A percentile compares a stretch with the other conserved stretches of the same genome.
Conservation (phyloP, 1,140 invertebrate genomes). For the Lordiphosa collinella region DNA sequence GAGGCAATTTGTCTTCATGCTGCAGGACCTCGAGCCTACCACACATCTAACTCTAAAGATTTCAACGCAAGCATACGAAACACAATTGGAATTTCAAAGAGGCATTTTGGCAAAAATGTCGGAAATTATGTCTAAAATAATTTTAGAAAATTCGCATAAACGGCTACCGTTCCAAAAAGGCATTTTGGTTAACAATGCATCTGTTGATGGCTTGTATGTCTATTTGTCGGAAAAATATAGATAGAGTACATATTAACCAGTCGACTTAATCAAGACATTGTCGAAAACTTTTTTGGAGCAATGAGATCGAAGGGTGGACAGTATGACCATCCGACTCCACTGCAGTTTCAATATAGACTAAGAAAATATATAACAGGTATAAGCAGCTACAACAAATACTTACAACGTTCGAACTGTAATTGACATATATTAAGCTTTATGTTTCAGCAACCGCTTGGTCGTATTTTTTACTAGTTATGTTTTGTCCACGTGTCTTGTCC, state of each 20-base stretch:
- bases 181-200: slow-evolving; percentile 11
- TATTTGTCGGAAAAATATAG: slow-evolving; percentile 12
- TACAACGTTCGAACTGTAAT: background rate
- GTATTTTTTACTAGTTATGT: background rate
- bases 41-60: background rate
- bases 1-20: no score
- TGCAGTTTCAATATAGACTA: slow-evolving; percentile 18
- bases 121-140: slow-evolving; percentile 1
- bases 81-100: background rate
- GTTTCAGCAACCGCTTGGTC: slow-evolving; percentile 1
- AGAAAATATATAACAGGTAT: slow-evolving; percentile 23
- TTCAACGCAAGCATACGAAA: background rate
- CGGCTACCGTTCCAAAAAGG: slow-evolving; percentile 11
- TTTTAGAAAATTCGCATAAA: no score
- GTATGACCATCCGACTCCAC: slow-evolving; percentile 10
- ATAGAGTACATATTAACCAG: slow-evolving; percentile 16
- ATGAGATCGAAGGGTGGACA: slow-evolving; percentile 8
- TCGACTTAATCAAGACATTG: slow-evolving; percentile 24
- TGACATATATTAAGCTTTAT: background rate
- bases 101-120: background rate
- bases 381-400: slow-evolving; percentile 5
- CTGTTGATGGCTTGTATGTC: slow-evolving; percentile 11
- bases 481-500: no score
- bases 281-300: slow-evolving; percentile 26
- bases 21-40: no score